Evolutionary conservation across 2,888 invertebrate species (phyloP).

Genomic region (Epistrophella euchroma): DNA sequence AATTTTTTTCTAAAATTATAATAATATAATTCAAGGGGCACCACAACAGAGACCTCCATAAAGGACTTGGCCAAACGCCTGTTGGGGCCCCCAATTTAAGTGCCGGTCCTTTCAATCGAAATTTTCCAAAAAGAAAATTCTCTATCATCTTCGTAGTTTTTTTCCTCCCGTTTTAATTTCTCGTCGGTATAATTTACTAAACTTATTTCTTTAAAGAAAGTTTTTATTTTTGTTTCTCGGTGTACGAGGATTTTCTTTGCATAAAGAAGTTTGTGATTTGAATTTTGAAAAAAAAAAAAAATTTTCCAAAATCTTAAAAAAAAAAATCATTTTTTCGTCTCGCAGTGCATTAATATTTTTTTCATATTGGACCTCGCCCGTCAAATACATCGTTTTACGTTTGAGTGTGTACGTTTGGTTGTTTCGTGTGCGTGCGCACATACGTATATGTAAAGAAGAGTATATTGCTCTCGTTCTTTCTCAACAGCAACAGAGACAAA

Average conservation of each 20-base stretch:
- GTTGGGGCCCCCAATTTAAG: constrained; percentile 78
- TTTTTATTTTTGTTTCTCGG: not conserved
- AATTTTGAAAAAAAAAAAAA: constrained; percentile 36
- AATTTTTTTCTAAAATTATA: constrained; percentile 60
- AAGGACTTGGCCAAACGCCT: constrained; percentile 77
- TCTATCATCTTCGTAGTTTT: constrained; percentile 52
- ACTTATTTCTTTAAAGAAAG: constrained; percentile 12
- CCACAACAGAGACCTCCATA: constrained; percentile 78
- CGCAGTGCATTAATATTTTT: constrained; percentile 74
- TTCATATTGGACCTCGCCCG: constrained; percentile 83
- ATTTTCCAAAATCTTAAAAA: constrained; percentile 43
- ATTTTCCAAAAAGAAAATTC: constrained; percentile 52
- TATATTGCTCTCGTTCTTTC: constrained; percentile 32
- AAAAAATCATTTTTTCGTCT: constrained; percentile 49
- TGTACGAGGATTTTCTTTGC: not conserved
- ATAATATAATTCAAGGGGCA: constrained; percentile 74
- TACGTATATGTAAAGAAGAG: constrained; percentile 52
- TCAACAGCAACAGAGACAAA: constrained; percentile 26
- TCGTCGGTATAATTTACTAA: constrained; percentile 32
- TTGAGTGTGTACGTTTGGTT: constrained; percentile 52
- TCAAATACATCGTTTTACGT: constrained; percentile 78
- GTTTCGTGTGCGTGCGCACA: constrained; percentile 54
- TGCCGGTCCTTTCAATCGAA: constrained; percentile 72
- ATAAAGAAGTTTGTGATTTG: constrained; percentile 19
- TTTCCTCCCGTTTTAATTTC: constrained; percentile 43